These are phyloP conservation scores for Brenthis daphne DNA, from an alignment of 2,888 invertebrate species.

Conservation along the genomic window DNA sequence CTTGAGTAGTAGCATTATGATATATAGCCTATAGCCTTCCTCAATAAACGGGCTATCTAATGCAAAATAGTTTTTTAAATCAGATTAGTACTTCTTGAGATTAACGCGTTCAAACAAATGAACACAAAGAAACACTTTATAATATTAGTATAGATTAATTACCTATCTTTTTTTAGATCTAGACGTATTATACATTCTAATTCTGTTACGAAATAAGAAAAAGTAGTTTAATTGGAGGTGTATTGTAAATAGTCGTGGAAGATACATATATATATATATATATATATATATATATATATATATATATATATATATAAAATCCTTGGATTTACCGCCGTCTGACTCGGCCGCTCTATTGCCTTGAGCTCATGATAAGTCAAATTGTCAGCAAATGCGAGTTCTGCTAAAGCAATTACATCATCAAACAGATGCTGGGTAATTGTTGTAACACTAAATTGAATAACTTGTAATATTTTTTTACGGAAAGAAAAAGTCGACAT, in stretches of 20 bases:
- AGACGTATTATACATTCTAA: neutral
- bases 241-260: conserved; percentile 11
- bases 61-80: too few species aligned
- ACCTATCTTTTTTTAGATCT: too few species aligned
- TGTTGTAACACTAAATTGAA: conserved; percentile 21
- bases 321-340: conserved; percentile 44
- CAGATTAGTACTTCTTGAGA: too few species aligned
- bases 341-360: conserved; percentile 61
- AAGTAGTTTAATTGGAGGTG: neutral
- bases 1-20: too few species aligned
- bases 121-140: too few species aligned
- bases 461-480: conserved; percentile 1
- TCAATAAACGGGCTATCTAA: too few species aligned
- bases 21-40: too few species aligned
- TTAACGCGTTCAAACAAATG: too few species aligned
- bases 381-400: conserved; percentile 47
- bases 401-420: conserved; percentile 43
- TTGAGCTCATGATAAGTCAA: conserved; percentile 64
- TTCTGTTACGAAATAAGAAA: neutral
- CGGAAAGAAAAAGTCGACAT: neutral
- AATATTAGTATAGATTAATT: too few species aligned
- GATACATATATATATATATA: neutral
- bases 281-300: neutral
- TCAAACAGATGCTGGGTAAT: conserved; percentile 39
- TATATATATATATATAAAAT: conserved; percentile 31